Conservation (phyloP, 1,140 invertebrate species). For the Drosophila littoralis region DNA sequence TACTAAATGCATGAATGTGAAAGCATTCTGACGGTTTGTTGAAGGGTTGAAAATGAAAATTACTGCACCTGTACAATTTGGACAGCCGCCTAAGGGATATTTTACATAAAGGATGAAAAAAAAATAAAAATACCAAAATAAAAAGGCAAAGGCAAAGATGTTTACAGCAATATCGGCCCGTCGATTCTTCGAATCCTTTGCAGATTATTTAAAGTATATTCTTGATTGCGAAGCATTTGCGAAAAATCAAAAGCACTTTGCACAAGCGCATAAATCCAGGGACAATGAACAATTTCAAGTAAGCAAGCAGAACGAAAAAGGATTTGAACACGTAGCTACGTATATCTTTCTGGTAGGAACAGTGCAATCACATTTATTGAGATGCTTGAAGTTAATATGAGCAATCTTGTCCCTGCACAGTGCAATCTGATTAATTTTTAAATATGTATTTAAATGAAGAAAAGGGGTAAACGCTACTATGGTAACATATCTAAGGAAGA, state of each 20-base stretch:
- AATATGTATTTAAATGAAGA: constrained; percentile 2
- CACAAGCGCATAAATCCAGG: background rate
- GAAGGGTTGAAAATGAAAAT: constrained; percentile 68
- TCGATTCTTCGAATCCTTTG: background rate
- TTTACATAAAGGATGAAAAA: constrained; percentile 25
- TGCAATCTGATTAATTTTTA: background rate
- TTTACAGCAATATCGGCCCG: constrained; percentile 1
- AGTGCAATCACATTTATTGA: background rate
- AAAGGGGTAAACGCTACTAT: background rate
- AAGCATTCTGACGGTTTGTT: constrained; percentile 37
- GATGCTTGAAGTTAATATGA: background rate
- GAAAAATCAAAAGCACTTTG: background rate
- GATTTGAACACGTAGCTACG: background rate
- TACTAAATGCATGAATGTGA: constrained; percentile 22
- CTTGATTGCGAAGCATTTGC: constrained; percentile 3
- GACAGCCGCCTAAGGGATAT: constrained; percentile 48
- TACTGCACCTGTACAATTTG: constrained; percentile 45
- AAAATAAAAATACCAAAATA: constrained; percentile 16
- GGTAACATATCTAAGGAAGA: background rate
- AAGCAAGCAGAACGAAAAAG: background rate
- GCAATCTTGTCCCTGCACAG: background rate
- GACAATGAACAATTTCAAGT: background rate
- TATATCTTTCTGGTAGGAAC: background rate
- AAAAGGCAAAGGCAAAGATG: constrained; percentile 20
- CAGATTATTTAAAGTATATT: constrained; percentile 5